A percentile compares a stretch with the other conserved stretches of the same genome.
phyloP scores from a whole-genome alignment of 2,113 vertebrate species.

The Varanus komodoensis region DNA sequence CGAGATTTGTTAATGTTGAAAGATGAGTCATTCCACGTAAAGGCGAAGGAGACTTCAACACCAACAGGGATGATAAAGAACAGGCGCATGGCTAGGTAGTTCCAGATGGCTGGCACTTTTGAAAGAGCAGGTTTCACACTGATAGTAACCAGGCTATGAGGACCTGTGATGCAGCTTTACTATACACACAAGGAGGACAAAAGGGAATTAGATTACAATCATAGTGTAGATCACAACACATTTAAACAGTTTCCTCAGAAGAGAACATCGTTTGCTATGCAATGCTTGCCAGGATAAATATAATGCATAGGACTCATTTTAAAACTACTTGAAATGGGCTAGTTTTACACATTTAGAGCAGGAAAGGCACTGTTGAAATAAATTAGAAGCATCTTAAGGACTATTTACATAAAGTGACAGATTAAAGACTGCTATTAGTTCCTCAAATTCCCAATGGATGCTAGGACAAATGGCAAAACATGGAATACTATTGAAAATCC shows the following conservation, averaged over 20 bases:
- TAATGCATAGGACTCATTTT: neutral
- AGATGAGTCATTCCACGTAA: neutral
- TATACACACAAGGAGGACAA: neutral
- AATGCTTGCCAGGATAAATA: neutral
- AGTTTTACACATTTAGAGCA: neutral
- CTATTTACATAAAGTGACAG: constrained; percentile 5
- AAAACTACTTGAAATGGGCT: neutral
- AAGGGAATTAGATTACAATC: neutral
- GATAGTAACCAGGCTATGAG: neutral
- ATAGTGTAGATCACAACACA: neutral
- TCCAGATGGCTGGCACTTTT: neutral
- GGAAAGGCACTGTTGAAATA: neutral
- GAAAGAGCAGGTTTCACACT: neutral
- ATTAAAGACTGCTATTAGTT: neutral
- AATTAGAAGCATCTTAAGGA: neutral
- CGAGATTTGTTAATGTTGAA: neutral
- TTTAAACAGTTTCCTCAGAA: neutral
- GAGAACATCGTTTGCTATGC: neutral
- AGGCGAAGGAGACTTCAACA: neutral
- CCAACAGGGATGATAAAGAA: neutral
- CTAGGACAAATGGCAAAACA: neutral
- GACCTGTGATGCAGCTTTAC: neutral
- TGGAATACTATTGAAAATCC: neutral
- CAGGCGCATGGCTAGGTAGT: neutral
- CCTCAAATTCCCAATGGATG: neutral